Evolutionary conservation across 2,797 vertebrate genomes (phyloP).

Genomic region (Psittacula derbiana): DNA sequence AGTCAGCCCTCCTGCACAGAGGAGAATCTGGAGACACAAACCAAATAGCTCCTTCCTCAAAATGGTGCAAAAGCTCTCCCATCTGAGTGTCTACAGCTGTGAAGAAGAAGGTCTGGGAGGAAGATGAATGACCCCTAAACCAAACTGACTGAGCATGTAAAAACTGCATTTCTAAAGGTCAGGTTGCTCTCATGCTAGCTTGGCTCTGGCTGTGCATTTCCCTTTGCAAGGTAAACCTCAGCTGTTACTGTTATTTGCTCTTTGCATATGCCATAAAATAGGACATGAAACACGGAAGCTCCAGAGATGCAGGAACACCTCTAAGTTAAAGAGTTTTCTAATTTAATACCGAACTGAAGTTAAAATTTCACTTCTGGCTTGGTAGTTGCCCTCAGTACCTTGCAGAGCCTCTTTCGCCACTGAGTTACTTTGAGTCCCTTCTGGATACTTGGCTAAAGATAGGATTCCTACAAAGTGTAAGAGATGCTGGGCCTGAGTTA

Average conservation of each 20-base stretch:
- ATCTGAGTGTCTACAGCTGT: not conserved
- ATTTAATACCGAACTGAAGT: not conserved
- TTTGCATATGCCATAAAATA: not conserved
- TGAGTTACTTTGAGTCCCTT: not conserved
- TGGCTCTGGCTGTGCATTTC: not conserved
- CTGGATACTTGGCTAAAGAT: not conserved
- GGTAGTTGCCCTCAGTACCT: not conserved
- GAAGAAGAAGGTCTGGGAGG: not conserved
- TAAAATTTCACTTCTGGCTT: not conserved
- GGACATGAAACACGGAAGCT: not conserved
- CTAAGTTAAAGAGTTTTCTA: not conserved
- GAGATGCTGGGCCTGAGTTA: not conserved
- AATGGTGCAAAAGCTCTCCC: constrained; percentile 16
- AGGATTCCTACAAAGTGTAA: not conserved
- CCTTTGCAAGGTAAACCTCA: not conserved
- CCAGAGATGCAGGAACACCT: not conserved
- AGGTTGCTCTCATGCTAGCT: not conserved
- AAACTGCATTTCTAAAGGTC: not conserved
- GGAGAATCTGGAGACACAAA: not conserved
- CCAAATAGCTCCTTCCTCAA: not conserved
- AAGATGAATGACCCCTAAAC: not conserved
- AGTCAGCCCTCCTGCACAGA: not conserved
- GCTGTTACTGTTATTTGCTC: not conserved
- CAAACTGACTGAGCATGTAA: not conserved
- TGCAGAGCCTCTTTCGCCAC: not conserved